Conservation (phyloP, 2,888 invertebrate species). For the Blomia tropicalis region DNA sequence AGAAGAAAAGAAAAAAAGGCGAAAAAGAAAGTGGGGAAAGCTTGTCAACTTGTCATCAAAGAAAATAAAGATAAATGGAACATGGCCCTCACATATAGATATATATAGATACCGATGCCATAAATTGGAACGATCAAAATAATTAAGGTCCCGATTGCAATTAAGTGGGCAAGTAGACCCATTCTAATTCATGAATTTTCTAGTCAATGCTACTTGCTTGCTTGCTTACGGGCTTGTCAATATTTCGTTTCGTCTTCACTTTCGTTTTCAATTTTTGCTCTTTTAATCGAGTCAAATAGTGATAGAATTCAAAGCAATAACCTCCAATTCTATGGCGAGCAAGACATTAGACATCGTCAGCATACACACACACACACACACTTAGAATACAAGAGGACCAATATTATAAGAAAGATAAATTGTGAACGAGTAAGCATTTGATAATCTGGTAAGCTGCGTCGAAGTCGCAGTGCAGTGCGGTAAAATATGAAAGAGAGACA, state of each 20-base stretch:
- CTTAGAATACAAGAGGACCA: too few relatives aligned
- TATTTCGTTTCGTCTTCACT: not conserved
- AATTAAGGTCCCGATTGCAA: slow-evolving; percentile 11
- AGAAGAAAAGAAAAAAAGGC: not conserved
- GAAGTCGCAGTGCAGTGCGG: not conserved
- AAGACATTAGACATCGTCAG: too few relatives aligned
- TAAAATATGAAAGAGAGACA: not conserved
- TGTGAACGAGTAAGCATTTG: not conserved
- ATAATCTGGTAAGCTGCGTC: slow-evolving; percentile 6
- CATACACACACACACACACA: too few relatives aligned
- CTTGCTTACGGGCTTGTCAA: not conserved
- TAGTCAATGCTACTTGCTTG: too few relatives aligned
- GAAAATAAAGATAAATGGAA: not conserved
- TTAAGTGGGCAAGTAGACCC: slow-evolving; percentile 3
- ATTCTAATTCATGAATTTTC: not conserved
- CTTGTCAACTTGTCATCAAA: slow-evolving; percentile 4
- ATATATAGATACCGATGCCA: not conserved
- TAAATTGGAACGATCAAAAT: not conserved
- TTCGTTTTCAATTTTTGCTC: not conserved
- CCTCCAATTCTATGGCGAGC: too few relatives aligned
- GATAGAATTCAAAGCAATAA: too few relatives aligned
- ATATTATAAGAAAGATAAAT: slow-evolving; percentile 4
- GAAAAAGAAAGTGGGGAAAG: not conserved
- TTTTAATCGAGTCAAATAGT: too few relatives aligned
- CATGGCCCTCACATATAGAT: not conserved